Base-by-base conservation (phyloP, 2,888 invertebrate species). In the Cosmorhoe ocellata region DNA sequence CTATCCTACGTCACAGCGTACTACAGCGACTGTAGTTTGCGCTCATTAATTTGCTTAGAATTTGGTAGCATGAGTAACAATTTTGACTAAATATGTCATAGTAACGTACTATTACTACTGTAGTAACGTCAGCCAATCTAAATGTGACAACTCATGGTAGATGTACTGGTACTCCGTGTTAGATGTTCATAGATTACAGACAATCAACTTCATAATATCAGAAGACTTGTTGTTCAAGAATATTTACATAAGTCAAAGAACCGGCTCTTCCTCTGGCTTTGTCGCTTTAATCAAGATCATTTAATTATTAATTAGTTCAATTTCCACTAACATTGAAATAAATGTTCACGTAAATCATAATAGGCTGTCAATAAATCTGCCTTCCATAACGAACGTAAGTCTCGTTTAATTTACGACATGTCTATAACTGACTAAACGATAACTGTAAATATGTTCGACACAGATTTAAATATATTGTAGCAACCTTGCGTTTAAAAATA, bases 401-500 rank as follows among this genome's bases (percentile, higher is more conserved):
- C 48, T 34, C 13, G 11, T 30, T 47, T 58, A 52, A 59, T 61
- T 59, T 60, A 60, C 33, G 48, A 47, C 53, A 32, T 38, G 9
- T 49, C 48, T 49, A 46, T 59, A 56, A 57, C 54, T 51, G 51
- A 51, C 56, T 48, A 52, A 54, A 56, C 52, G 49, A 38, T 56
- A 48, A 51, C 57, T 55, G 58, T 52, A 55, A 59, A 56, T 50
- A 44, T 51, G 51, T 55, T 51, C 42, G 48, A 50, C 53, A 56
- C 52, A 48, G 51, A 67, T 63, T 64, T 55, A 63, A 56, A 68
- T 65, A 62, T 64, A 63, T 58, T 47, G 51, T 49, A 39, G 58
- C 62, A 72, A 69, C 73, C 76, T 75, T 74, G 76, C 60, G 61
- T 65, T 63, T 67, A 74, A 75, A 76, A 75, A 74, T 75, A 75